Percentiles rank a stretch among this genome's conserved stretches.
Evolutionary conservation across 2,113 vertebrate genomes (phyloP).

Genomic region (Tragelaphus strepsiceros): DNA sequence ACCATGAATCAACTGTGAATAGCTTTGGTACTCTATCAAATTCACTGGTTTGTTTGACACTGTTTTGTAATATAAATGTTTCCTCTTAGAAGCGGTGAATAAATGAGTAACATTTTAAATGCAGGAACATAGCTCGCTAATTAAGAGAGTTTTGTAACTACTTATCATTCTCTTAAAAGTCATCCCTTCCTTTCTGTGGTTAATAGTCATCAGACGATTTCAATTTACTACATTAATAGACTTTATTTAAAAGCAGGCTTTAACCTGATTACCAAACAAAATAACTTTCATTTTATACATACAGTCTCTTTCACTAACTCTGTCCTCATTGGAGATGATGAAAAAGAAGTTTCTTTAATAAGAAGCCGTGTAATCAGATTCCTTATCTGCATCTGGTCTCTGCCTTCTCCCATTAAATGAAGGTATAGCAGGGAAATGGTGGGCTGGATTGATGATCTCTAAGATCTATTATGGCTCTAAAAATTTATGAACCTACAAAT

Average conservation of each 20-base stretch:
- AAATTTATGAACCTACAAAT: neutral
- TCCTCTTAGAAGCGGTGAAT: neutral
- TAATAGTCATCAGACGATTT: neutral
- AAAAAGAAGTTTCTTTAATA: neutral
- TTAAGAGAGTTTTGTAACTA: neutral
- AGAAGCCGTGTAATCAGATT: neutral
- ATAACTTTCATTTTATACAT: neutral
- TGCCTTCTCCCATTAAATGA: neutral
- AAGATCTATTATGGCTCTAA: neutral
- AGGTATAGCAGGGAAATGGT: neutral
- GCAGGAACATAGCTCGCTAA: neutral
- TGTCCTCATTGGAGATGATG: neutral
- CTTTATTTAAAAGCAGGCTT: conserved; percentile 6
- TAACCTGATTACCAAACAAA: neutral
- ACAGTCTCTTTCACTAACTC: neutral
- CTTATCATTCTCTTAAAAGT: neutral
- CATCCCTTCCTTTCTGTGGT: neutral
- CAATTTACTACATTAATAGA: neutral
- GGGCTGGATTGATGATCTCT: neutral
- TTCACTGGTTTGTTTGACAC: neutral
- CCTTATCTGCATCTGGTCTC: neutral
- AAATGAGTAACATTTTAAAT: neutral
- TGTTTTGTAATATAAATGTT: neutral
- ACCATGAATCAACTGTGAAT: neutral
- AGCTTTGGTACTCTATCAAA: neutral